Base-by-base conservation (phyloP, 2,797 vertebrate genomes). In the Cheirogaleus major region DNA sequence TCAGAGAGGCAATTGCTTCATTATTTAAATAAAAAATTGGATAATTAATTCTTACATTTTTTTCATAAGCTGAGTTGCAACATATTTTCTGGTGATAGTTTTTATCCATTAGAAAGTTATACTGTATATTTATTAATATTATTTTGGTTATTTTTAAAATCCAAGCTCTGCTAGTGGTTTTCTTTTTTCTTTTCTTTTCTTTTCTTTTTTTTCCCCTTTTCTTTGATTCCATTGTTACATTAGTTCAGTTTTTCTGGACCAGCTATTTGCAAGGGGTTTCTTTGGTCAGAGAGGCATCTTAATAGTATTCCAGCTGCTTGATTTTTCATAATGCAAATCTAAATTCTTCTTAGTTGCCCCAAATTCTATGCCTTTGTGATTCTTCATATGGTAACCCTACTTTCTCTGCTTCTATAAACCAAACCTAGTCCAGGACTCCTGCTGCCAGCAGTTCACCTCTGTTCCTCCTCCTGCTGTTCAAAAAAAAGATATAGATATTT, bases 331-430 rank as follows among this genome's bases (percentile, higher is more conserved):
- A 81, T 45, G 80, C 23, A 72, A 25, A 45, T 89, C n/a, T 85
- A 63, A 55, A 23, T 79, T 93, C 38, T 63, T 55, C 41, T 82
- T 15, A 12, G 32, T 63, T 88, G 43, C 15, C n/a, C 55, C 52
- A 72, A 38, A n/a, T 22, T 55, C 82, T 38, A 3, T 7, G 7
- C 72, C n/a, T 86, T 18, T 55, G 13, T 35, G 55, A 73, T 79
- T 70, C 76, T 91, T 78, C 61, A 45, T 22, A 76, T 35, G 57
- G 57, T 59, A 92, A 45, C 5, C 35, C 23, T 41, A 25, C 61
- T 59, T 89, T 95, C 50, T 59, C 48, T 85, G 48, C 81, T 89
- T 89, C 69, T 97, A 32, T 59, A 75, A 82, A 86, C 55, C 32
- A 65, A 61, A 61, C 27, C 10, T 15, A 45, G 17, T 83, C 25